phyloP scores from a whole-genome alignment of 2,888 invertebrate genomes.

The Caenorhabditis macrosperma region DNA sequence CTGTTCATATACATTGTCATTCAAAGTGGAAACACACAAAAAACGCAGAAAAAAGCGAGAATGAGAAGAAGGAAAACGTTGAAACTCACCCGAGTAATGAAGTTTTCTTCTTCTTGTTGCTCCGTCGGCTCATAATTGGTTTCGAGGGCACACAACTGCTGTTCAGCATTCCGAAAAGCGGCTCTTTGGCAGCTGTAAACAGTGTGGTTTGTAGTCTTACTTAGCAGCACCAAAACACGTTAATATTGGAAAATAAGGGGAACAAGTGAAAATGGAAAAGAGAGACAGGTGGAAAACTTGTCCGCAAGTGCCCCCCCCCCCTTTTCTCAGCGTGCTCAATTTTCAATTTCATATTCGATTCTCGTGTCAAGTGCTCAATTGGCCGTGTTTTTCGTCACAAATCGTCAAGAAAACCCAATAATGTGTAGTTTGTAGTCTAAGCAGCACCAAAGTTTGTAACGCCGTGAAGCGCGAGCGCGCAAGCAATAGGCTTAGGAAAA shows the following conservation, averaged over 20 bases:
- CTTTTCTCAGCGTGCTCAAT: neutral
- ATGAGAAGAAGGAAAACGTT: neutral
- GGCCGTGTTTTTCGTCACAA: neutral
- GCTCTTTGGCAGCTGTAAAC: no score
- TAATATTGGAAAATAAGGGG: neutral
- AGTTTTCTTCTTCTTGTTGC: slow-evolving; percentile 26
- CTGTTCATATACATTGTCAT: slow-evolving; percentile 32
- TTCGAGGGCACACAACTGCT: slow-evolving; percentile 8
- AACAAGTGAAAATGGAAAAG: neutral
- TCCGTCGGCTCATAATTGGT: slow-evolving; percentile 30
- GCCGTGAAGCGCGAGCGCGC: no score
- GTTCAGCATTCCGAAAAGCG: slow-evolving; percentile 28
- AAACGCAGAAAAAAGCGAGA: no score
- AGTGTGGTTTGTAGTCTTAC: no score
- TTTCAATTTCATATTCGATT: neutral
- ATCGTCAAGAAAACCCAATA: no score
- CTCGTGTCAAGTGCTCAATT: slow-evolving; percentile 4
- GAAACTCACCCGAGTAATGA: slow-evolving; percentile 45
- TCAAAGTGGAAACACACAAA: no score
- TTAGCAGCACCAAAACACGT: neutral
- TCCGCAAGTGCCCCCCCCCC: neutral
- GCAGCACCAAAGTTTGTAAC: no score
- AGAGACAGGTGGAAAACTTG: neutral
- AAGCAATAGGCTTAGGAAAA: no score
- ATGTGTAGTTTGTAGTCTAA: no score